Evolutionary conservation across 1,140 invertebrate species (phyloP).

Genomic region (Papilio aristodemus): DNA sequence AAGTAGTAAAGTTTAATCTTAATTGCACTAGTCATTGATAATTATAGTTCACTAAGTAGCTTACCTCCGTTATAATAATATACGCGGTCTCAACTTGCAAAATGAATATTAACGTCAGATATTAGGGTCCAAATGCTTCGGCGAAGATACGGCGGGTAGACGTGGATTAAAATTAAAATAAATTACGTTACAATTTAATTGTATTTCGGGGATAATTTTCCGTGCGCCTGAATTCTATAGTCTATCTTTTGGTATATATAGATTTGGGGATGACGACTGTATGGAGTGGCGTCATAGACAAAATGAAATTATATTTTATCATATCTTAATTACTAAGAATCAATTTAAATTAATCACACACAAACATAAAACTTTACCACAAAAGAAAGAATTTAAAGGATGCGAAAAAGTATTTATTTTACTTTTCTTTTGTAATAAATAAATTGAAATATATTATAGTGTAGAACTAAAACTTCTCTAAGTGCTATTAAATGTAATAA

Average conservation of each 20-base stretch:
- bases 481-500: no score
- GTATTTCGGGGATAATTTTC: constrained; percentile 77
- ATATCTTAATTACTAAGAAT: neutral
- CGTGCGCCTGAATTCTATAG: constrained; percentile 71
- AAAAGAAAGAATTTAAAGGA: no score
- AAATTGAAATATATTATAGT: no score
- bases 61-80: constrained; percentile 47
- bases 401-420: no score
- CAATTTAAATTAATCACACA: no score
- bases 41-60: constrained; percentile 52
- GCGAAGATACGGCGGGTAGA: constrained; percentile 54
- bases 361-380: no score
- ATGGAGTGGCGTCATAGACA: constrained; percentile 44
- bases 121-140: constrained; percentile 46
- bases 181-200: constrained; percentile 78
- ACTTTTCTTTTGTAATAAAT: no score
- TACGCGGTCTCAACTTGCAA: constrained; percentile 44
- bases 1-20: constrained; percentile 19
- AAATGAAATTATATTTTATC: neutral
- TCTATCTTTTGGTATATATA: constrained; percentile 53
- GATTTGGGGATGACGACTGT: constrained; percentile 46
- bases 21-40: constrained; percentile 35
- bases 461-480: no score
- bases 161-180: constrained; percentile 75
- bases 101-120: constrained; percentile 57